Evolutionary conservation across 2,888 invertebrate species (phyloP).

Genomic region (Agrotis segetum): DNA sequence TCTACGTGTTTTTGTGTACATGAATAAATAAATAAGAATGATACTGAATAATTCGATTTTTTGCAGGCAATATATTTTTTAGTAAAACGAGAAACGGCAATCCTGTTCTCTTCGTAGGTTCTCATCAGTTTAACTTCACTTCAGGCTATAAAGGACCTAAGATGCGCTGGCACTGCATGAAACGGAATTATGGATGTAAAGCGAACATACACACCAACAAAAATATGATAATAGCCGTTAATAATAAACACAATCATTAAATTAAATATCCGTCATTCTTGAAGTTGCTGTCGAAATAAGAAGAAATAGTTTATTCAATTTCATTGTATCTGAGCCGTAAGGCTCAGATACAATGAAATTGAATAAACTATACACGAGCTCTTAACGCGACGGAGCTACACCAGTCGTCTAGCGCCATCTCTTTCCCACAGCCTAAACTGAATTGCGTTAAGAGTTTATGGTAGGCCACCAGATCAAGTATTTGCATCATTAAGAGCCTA

Average conservation of each 20-base stretch:
- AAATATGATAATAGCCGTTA: neutral
- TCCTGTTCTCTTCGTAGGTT: constrained; percentile 43
- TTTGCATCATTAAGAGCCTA: no score
- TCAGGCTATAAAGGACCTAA: constrained; percentile 15
- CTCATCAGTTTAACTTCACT: constrained; percentile 40
- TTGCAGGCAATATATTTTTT: constrained; percentile 38
- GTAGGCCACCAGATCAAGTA: no score
- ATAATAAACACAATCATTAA: constrained; percentile 17
- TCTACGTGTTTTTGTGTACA: no score
- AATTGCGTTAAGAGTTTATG: no score
- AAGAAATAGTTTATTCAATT: neutral
- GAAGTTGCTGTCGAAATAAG: neutral
- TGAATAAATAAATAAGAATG: no score
- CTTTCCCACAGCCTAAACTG: no score
- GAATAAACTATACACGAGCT: no score
- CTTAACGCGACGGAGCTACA: no score
- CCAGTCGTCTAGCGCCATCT: no score
- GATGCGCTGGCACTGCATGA: constrained; percentile 37
- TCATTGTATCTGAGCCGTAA: no score
- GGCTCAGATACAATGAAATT: no score
- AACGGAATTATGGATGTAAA: constrained; percentile 20
- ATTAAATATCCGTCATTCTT: neutral
- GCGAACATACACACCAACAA: constrained; percentile 14
- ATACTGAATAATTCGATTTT: constrained; percentile 1
- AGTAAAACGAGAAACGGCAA: constrained; percentile 44